Evolutionary conservation across 2,888 invertebrate genomes (phyloP).

Genomic region (Resseliella maxima): DNA sequence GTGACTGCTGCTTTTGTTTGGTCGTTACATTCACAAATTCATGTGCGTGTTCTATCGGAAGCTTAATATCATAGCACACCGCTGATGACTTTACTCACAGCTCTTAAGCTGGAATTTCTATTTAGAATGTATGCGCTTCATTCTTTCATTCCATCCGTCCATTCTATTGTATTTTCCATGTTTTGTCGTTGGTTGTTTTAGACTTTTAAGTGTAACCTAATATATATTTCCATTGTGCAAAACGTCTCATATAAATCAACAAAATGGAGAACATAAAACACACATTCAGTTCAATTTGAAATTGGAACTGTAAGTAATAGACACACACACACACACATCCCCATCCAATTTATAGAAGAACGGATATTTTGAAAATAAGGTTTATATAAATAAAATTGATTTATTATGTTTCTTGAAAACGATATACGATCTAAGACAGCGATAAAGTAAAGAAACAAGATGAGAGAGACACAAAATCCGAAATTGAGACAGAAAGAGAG

Average conservation of each 20-base stretch:
- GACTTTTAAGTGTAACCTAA: constrained; percentile 50
- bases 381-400: constrained; percentile 53
- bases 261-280: constrained; percentile 48
- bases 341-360: background rate
- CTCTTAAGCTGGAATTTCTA: background rate
- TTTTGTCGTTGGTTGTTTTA: constrained; percentile 46
- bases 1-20: no score
- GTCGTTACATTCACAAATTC: background rate
- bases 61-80: constrained; percentile 19
- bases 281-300: constrained; percentile 45
- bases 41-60: background rate
- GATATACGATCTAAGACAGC: constrained; percentile 28
- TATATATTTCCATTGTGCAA: constrained; percentile 36
- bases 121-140: background rate
- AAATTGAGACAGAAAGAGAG: background rate
- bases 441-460: background rate
- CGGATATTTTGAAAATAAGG: constrained; percentile 41
- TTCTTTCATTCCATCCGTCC: background rate
- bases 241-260: constrained; percentile 51
- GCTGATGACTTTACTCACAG: background rate
- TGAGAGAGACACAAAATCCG: no score
- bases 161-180: background rate
- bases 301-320: constrained; percentile 46
- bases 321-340: background rate
- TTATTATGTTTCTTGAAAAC: constrained; percentile 38